Evolutionary conservation across 1,140 invertebrate genomes (phyloP).

Genomic region (Orchesella cincta): DNA sequence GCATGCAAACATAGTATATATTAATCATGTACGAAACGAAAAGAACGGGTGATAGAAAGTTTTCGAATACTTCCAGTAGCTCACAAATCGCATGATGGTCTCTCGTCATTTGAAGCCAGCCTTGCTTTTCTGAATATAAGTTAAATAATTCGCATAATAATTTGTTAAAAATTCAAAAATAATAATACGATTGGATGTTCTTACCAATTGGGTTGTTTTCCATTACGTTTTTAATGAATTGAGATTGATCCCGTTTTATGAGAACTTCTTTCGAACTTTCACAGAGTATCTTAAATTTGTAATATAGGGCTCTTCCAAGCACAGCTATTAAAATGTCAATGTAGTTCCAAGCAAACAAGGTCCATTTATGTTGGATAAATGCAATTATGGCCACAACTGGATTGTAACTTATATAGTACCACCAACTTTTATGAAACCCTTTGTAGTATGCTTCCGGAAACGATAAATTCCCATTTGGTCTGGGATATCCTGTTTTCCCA

Average conservation of each 20-base stretch:
- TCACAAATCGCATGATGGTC: constrained; percentile 33
- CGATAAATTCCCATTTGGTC: background rate
- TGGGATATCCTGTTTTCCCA: background rate
- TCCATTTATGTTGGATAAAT: constrained; percentile 39
- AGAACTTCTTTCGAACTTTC: background rate
- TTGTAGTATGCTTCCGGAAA: background rate
- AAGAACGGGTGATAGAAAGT: constrained; percentile 33
- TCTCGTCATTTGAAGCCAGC: constrained; percentile 30
- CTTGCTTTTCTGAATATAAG: constrained; percentile 4
- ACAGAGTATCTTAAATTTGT: constrained; percentile 33
- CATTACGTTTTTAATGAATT: background rate
- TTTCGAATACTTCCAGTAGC: background rate
- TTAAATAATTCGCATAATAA: background rate
- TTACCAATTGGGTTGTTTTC: background rate
- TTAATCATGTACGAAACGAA: constrained; percentile 36
- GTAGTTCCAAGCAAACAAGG: constrained; percentile 42
- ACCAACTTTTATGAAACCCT: background rate
- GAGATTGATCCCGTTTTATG: background rate
- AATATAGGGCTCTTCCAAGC: constrained; percentile 34
- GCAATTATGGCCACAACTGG: constrained; percentile 23
- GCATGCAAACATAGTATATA: constrained; percentile 36
- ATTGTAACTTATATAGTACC: background rate
- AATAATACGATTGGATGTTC: background rate
- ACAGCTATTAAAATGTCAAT: constrained; percentile 40
- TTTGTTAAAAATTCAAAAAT: background rate